Percentiles rank a stretch among this genome's conserved stretches.
Evolutionary conservation across 2,113 vertebrate species (phyloP).

Genomic region (mouse (Mus musculus)): DNA sequence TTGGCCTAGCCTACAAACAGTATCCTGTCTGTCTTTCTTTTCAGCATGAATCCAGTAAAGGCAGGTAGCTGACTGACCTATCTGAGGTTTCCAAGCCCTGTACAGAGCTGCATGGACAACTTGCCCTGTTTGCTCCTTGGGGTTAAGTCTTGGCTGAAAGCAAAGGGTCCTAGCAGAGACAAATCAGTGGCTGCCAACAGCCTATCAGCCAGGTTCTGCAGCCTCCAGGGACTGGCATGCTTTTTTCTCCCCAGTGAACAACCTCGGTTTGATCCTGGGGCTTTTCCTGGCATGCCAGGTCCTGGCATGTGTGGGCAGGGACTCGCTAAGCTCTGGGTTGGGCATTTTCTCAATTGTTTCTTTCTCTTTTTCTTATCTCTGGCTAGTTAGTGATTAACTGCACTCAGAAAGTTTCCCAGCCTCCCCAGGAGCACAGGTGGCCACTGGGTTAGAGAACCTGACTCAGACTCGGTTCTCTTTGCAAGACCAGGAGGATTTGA

Average conservation of each 20-base stretch:
- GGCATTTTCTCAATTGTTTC: constrained; percentile 76
- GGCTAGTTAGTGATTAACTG: constrained; percentile 82
- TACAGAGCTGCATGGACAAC: background rate
- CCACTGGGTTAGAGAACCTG: constrained; percentile 54
- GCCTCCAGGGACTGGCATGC: background rate
- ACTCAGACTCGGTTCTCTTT: constrained; percentile 48
- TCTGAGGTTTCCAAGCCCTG: background rate
- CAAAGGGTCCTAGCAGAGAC: background rate
- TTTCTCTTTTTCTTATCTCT: constrained; percentile 76
- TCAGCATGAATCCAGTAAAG: background rate
- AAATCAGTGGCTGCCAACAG: background rate
- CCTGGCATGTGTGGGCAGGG: constrained; percentile 63
- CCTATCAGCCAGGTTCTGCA: background rate
- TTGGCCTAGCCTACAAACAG: background rate
- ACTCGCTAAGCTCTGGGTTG: constrained; percentile 63
- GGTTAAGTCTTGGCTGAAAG: background rate
- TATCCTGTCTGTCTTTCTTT: background rate
- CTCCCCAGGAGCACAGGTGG: constrained; percentile 71
- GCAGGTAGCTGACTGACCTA: background rate
- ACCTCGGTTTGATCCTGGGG: background rate
- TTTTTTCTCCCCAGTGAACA: background rate
- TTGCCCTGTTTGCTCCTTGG: background rate
- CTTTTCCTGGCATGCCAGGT: background rate
- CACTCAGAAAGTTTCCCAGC: constrained; percentile 77
- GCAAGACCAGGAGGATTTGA: background rate